Evolutionary conservation across 2,797 vertebrate genomes (phyloP).

Genomic region (Cyprinella venusta): DNA sequence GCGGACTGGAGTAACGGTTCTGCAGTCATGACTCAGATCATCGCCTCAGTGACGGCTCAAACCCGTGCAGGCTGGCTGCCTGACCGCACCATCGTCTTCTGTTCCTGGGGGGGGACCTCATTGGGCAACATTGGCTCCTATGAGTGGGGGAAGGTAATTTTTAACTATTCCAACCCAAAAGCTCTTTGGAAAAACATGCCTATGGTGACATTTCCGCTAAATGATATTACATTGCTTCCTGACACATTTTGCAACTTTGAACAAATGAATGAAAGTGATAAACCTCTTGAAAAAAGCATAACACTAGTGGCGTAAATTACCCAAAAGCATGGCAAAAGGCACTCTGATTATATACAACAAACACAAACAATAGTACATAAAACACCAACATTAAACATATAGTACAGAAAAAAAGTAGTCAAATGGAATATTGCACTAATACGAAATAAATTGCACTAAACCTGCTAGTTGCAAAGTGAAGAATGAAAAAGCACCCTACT

Average conservation of each 20-base stretch:
- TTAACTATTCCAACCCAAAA: neutral
- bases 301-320: too few relatives aligned
- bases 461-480: too few relatives aligned
- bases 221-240: neutral
- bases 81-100: slow-evolving; percentile 88
- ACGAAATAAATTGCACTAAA: too few relatives aligned
- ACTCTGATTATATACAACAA: too few relatives aligned
- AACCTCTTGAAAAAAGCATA: too few relatives aligned
- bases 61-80: slow-evolving; percentile 86
- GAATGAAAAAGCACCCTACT: too few relatives aligned
- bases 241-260: neutral
- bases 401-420: too few relatives aligned
- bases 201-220: neutral
- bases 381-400: too few relatives aligned
- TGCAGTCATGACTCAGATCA: slow-evolving; percentile 85
- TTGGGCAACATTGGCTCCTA: slow-evolving; percentile 90
- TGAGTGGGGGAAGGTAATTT: slow-evolving; percentile 93
- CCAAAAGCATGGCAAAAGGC: too few relatives aligned
- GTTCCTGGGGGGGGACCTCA: slow-evolving; percentile 88
- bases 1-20: slow-evolving; percentile 83
- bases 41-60: slow-evolving; percentile 80
- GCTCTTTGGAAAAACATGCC: neutral
- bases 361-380: too few relatives aligned
- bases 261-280: too few relatives aligned
- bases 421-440: too few relatives aligned